These are phyloP conservation scores for Mellilla xanthometata DNA, from an alignment of 2,888 invertebrate species.

Conservation along the genomic window DNA sequence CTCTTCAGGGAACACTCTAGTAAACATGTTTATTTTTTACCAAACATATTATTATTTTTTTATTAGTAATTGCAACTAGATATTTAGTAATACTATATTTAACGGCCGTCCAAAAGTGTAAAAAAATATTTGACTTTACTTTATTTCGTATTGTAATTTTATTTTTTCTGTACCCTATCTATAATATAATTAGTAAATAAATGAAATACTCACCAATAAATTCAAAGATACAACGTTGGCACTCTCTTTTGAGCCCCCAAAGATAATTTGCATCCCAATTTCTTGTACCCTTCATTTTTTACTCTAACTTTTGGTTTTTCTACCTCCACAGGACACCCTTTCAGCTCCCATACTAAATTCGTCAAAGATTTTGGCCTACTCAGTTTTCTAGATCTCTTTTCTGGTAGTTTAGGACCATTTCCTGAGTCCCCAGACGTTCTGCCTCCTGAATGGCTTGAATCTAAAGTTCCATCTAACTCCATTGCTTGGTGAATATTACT, in stretches of 20 bases:
- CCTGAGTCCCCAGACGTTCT: slow-evolving; percentile 93
- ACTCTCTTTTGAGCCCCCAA: slow-evolving; percentile 80
- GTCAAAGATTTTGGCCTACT: slow-evolving; percentile 93
- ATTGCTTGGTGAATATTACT: slow-evolving; percentile 89
- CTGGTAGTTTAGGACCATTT: slow-evolving; percentile 89
- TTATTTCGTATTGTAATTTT: too few relatives aligned
- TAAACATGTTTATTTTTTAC: too few relatives aligned
- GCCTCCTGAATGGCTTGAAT: slow-evolving; percentile 94
- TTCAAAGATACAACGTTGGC: slow-evolving; percentile 81
- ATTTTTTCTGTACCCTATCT: too few relatives aligned
- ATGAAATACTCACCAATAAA: slow-evolving; percentile 51
- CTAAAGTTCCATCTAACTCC: slow-evolving; percentile 91
- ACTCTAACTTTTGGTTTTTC: slow-evolving; percentile 77
- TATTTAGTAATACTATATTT: too few relatives aligned
- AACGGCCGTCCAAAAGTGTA: too few relatives aligned
- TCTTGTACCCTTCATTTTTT: slow-evolving; percentile 79
- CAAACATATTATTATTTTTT: too few relatives aligned
- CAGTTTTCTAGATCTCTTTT: slow-evolving; percentile 90
- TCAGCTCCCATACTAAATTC: slow-evolving; percentile 92
- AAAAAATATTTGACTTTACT: too few relatives aligned
- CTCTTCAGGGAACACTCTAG: too few relatives aligned
- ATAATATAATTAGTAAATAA: not conserved
- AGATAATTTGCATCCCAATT: slow-evolving; percentile 76
- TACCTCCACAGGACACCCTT: slow-evolving; percentile 71
- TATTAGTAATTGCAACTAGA: too few relatives aligned